These are phyloP conservation scores for Phymorhynchus buccinoides DNA, from an alignment of 1,140 invertebrate species.

Conservation along the genomic window DNA sequence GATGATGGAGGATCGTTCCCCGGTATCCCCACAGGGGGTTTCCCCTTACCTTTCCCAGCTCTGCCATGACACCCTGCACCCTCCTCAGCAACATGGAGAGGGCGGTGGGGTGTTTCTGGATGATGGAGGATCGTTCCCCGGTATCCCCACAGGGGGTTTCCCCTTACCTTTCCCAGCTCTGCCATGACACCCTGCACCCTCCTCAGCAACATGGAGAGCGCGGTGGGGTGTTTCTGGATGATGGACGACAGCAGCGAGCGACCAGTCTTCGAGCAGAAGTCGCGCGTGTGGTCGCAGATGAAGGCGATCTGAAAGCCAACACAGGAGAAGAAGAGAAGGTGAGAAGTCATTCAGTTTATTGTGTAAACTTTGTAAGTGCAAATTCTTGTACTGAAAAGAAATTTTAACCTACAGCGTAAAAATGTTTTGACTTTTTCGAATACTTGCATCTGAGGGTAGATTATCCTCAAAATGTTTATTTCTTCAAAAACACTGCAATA, in stretches of 20 bases:
- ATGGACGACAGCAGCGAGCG: slow-evolving; percentile 83
- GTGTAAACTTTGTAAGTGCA: no score
- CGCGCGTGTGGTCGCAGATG: slow-evolving; percentile 81
- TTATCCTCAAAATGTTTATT: no score
- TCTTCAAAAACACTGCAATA: no score
- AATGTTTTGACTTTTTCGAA: no score
- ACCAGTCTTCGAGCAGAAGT: slow-evolving; percentile 83
- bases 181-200: slow-evolving; percentile 78
- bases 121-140: slow-evolving; percentile 82
- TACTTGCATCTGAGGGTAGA: no score
- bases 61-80: slow-evolving; percentile 78
- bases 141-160: no score
- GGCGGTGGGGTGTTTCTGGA: slow-evolving; percentile 81
- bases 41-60: slow-evolving; percentile 80
- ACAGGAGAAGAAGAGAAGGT: no score
- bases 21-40: no score
- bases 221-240: slow-evolving; percentile 80
- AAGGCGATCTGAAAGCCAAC: slow-evolving; percentile 80
- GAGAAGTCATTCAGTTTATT: no score
- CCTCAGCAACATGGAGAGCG: slow-evolving; percentile 81
- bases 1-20: slow-evolving; percentile 81
- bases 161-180: slow-evolving; percentile 79
- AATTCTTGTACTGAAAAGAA: no score
- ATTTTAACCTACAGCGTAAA: no score
- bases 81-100: slow-evolving; percentile 80